A percentile compares a stretch with the other conserved stretches of the same genome.
These are phyloP conservation scores for Notospermus geniculatus DNA, from an alignment of 1,140 invertebrate genomes.

Conservation along the genomic window DNA sequence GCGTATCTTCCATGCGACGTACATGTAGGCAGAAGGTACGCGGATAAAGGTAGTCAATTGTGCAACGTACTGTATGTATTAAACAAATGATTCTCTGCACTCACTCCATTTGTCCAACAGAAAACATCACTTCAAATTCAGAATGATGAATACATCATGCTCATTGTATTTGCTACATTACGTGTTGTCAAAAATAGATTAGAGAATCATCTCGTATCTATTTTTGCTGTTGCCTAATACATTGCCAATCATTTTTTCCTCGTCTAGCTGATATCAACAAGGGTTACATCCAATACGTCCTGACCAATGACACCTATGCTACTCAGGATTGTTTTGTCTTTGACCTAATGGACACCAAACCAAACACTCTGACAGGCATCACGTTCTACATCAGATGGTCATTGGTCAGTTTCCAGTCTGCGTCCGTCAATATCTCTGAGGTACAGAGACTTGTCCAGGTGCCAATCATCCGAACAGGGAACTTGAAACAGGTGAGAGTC, in stretches of 20 bases:
- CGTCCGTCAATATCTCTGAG: slow-evolving; percentile 43
- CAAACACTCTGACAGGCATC: slow-evolving; percentile 43
- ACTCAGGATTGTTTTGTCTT: slow-evolving; percentile 48
- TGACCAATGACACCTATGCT: slow-evolving; percentile 29
- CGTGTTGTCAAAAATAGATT: no score
- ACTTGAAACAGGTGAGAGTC: slow-evolving; percentile 45
- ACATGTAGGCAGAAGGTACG: no score
- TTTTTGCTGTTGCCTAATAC: no score
- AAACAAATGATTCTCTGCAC: no score
- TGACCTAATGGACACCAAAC: slow-evolving; percentile 47
- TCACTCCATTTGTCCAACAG: no score
- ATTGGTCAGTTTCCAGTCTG: slow-evolving; percentile 36
- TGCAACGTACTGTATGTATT: no score
- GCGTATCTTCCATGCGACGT: no score
- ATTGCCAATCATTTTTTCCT: background rate
- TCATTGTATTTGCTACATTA: no score
- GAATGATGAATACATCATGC: no score
- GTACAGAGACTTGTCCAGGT: slow-evolving; percentile 39
- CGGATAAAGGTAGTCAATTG: no score
- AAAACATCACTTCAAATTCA: no score
- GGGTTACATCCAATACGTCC: slow-evolving; percentile 40
- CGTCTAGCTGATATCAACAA: slow-evolving; percentile 46
- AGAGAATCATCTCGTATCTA: no score
- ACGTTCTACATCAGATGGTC: slow-evolving; percentile 52
- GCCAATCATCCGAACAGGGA: slow-evolving; percentile 46